Base-by-base conservation (phyloP, 2,797 vertebrate species). In the Sus cebifrons region DNA sequence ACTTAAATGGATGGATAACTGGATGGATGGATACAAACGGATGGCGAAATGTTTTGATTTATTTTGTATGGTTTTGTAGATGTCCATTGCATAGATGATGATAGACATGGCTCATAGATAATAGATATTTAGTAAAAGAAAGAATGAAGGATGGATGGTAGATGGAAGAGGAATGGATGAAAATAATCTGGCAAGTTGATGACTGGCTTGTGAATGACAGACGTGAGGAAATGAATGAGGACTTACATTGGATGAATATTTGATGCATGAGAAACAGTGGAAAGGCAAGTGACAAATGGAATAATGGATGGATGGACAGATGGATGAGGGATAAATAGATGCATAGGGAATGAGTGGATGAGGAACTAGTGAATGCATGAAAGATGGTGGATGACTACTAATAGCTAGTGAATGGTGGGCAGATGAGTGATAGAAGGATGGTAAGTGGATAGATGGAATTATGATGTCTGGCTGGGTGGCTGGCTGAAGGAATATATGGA, bases 141-240 rank as follows among this genome's bases (percentile, higher is more conserved):
- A 68, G 17, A 91, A 70, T 65, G 58, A 95, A 91, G 15, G n/a
- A 54, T 81, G 71, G 23, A 36, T 58, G 60, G 27, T 77, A 21
- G 20, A 82, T 58, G 54, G 54, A 88, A 90, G 44, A 89, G 29
- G 29, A 86, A 79, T 74, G 40, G 40, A 70, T 54, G 25, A 65
- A 96, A 94, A 73, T 83, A 86, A 68, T 56, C 73, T 62, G 18
- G 36, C 32, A 13, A 56, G 10, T 68, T 86, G 73, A 58, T 83
- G 58, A 91, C 17, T 79, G 67, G 40, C 68, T 91, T 94, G 29
- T 88, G 25, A 67, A 56, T 87, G 49, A 68, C 16, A 68, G 44
- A 67, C 64, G 65, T 23, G 23, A 85, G 93, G 71, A 91, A 95
- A 70, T 58, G 32, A 88, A 82, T 95, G 56, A 75, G 32, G 12